Base-by-base conservation (phyloP, 2,797 vertebrate species). In the Microhierax caerulescens region DNA sequence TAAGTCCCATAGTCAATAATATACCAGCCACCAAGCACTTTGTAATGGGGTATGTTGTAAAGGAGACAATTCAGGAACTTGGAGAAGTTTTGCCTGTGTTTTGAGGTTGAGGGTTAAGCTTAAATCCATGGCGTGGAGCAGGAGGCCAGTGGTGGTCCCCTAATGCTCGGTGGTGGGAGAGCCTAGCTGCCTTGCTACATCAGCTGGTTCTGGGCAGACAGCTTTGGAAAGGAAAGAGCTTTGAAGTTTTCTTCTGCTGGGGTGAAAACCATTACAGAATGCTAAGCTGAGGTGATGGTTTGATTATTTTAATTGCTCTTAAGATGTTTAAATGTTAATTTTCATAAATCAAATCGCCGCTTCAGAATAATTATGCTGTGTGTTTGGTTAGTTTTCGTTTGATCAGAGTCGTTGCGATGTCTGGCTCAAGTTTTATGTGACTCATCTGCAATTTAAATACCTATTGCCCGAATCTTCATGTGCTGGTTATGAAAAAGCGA, bases 291-390 rank as follows among this genome's bases (percentile, higher is more conserved):
- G 90, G 82, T 93, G 85, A 48, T 85, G 54, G 50, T 57, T 22
- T 95, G 93, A 91, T 97, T 86, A 85, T 76, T 91, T 95, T 95
- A 92, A 95, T 96, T 6, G 4, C 70, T 92, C 28, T 73, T 69
- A 91, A 77, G 73, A 75, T 95, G 81, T 69, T 79, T 63, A 80
- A 88, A 67, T 81, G 64, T 36, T 86, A 37, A 80, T 95, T 94
- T 96, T 41, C 79, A 90, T 97, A 86, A 95, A 90, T 85, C 75
- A 95, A 72, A 92, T 90, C 45, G 61, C 30, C 73, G 61, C 34
- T 90, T 85, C 37, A 65, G 83, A 80, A 39, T 95, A 81, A 92
- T 93, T 86, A 54, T 61, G 57, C 67, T 2, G 2, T 54, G 24
- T 4, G 0, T 92, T 91, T 85, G 74, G 93, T 76, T 93, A 53